Evolutionary conservation across 2,888 invertebrate genomes (phyloP).

Genomic region (Therioaphis trifolii): DNA sequence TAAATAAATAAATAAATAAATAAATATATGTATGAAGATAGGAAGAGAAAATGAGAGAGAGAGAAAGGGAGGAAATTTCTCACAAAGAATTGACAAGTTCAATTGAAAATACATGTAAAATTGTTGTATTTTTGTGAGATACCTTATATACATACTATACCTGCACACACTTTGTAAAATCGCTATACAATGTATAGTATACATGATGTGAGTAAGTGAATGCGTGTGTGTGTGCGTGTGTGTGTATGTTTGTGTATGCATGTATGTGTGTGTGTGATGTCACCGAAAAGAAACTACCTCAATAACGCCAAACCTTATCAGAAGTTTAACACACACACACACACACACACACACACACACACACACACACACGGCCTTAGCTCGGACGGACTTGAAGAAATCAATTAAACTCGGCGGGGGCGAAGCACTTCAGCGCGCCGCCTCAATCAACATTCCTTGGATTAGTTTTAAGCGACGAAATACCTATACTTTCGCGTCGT

Average conservation of each 20-base stretch:
- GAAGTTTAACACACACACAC: no score
- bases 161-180: not conserved
- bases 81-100: no score
- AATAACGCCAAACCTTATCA: not conserved
- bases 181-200: not conserved
- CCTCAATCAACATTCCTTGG: slow-evolving; percentile 55
- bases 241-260: no score
- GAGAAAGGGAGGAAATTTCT: no score
- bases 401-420: not conserved
- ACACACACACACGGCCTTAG: not conserved
- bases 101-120: no score
- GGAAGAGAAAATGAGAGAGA: no score
- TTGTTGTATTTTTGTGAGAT: no score
- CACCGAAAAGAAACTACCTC: not conserved
- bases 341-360: not conserved
- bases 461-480: slow-evolving; percentile 39
- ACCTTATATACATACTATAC: no score
- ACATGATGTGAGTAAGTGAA: no score
- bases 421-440: not conserved
- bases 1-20: no score
- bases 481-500: not conserved
- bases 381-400: not conserved
- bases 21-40: no score
- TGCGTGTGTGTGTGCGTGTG: not conserved
- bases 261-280: no score